Conservation (phyloP, 2,888 invertebrate species). For the Stomorhina lunata region DNA sequence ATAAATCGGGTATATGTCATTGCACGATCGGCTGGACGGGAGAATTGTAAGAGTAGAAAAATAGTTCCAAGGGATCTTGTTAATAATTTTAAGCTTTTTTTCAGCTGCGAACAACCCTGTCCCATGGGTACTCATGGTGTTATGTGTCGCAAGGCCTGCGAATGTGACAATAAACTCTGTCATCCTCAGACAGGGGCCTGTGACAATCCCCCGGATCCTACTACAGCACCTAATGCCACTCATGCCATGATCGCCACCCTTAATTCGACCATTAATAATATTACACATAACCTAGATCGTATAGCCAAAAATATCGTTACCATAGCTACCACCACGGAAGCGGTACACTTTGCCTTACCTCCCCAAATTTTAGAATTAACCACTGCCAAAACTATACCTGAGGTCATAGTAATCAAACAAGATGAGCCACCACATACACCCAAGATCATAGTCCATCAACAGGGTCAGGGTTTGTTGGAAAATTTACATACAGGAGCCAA, state of each 20-base stretch:
- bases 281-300: constrained; percentile 76
- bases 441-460: constrained; percentile 77
- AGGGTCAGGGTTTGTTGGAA: constrained; percentile 71
- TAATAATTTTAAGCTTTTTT: background rate
- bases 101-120: constrained; percentile 77
- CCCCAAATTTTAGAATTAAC: constrained; percentile 66
- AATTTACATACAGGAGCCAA: constrained; percentile 71
- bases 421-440: constrained; percentile 74
- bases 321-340: constrained; percentile 65
- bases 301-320: constrained; percentile 75
- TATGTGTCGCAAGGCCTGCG: constrained; percentile 77
- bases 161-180: constrained; percentile 73
- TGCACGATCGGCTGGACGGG: constrained; percentile 87
- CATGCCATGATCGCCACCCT: constrained; percentile 77
- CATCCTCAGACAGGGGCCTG: constrained; percentile 74
- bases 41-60: constrained; percentile 82
- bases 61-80: no score
- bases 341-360: constrained; percentile 57
- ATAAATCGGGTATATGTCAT: constrained; percentile 83
- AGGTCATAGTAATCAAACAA: constrained; percentile 78
- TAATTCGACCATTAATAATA: constrained; percentile 78
- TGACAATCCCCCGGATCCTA: constrained; percentile 49
- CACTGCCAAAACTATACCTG: constrained; percentile 72
- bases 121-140: constrained; percentile 77
- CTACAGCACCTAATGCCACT: constrained; percentile 71